These are phyloP conservation scores for Sorex maritimensis DNA, from an alignment of 2,797 vertebrate genomes.

Conservation along the genomic window DNA sequence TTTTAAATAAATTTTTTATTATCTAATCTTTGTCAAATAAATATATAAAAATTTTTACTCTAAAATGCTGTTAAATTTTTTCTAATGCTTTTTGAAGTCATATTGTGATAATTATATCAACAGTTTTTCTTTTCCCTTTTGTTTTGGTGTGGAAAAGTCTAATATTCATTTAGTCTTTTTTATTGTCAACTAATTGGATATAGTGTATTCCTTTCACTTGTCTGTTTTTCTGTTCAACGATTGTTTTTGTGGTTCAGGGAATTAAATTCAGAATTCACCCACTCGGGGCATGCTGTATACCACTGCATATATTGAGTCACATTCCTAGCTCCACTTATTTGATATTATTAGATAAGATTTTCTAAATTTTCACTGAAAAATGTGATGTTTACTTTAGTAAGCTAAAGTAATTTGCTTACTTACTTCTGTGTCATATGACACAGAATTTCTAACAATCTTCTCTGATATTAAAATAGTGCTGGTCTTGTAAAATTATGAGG, in stretches of 20 bases:
- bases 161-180: constrained; percentile 16
- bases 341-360: background rate
- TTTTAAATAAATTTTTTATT: background rate
- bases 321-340: no score
- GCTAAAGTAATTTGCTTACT: background rate
- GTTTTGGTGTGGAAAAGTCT: background rate
- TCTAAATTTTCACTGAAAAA: background rate
- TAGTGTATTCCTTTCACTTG: background rate
- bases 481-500: background rate
- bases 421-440: background rate
- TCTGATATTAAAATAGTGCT: background rate
- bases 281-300: no score
- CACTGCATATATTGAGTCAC: no score
- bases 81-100: background rate
- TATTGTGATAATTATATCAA: background rate
- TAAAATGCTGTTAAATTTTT: no score
- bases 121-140: background rate
- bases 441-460: background rate
- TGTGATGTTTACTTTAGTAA: constrained; percentile 27
- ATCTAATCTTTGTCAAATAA: no score
- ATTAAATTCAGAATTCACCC: no score
- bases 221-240: no score
- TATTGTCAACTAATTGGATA: background rate
- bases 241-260: no score
- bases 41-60: no score